A percentile compares a stretch with the other conserved stretches of the same genome.
Conservation (phyloP, 2,888 invertebrate species). For the Protodeltote pygarga region DNA sequence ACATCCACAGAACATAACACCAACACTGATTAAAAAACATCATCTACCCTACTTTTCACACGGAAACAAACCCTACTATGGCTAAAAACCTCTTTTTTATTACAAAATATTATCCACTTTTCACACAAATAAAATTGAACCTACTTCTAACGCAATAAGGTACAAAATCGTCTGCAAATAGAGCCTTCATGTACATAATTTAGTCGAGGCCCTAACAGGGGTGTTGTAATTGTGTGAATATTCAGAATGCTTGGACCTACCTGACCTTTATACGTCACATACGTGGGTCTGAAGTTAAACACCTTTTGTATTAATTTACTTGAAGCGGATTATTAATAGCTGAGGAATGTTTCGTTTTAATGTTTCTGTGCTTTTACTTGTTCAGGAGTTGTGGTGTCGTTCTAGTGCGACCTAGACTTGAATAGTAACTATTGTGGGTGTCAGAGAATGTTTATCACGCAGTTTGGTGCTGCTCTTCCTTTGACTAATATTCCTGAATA, state of each 20-base stretch:
- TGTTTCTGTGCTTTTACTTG: constrained; percentile 4
- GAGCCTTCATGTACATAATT: constrained; percentile 42
- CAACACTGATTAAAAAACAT: constrained; percentile 1
- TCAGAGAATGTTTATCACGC: not conserved
- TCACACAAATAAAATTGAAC: not conserved
- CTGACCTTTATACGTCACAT: constrained; percentile 34
- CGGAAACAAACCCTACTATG: not conserved
- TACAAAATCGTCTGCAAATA: constrained; percentile 2
- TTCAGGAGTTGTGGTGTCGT: not conserved
- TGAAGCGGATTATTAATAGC: constrained; percentile 39
- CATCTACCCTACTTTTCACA: not conserved
- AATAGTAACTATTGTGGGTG: constrained; percentile 1
- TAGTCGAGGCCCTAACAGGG: constrained; percentile 20
- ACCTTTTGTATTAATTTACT: constrained; percentile 46
- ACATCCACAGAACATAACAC: too few species aligned
- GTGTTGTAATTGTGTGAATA: constrained; percentile 47
- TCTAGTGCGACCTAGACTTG: constrained; percentile 10
- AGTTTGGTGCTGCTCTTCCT: too few species aligned
- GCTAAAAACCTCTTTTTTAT: constrained; percentile 9
- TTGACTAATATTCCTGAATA: too few species aligned
- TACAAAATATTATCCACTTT: not conserved
- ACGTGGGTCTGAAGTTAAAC: constrained; percentile 31
- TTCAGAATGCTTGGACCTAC: constrained; percentile 39
- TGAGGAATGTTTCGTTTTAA: constrained; percentile 17
- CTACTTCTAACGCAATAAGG: not conserved